Conservation (phyloP, 92 coral and sea anemone species). For the Paragorgia papillata region DNA sequence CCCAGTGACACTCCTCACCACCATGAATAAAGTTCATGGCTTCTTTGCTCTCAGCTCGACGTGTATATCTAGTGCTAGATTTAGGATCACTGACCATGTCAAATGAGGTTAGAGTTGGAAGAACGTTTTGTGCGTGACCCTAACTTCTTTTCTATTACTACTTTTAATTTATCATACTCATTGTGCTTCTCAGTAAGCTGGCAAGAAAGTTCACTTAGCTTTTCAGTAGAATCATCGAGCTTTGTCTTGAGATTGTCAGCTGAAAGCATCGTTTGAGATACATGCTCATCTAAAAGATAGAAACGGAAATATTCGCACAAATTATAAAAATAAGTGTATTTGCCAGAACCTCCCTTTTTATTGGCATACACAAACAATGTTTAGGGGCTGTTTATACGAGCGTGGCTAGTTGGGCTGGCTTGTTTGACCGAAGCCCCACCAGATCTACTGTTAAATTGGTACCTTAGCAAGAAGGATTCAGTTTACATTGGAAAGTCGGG, state of each 20-base stretch:
- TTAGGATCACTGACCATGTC: neutral
- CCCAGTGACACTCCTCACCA: slow-evolving; percentile 9
- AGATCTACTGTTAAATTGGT: too few species aligned
- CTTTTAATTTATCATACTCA: neutral
- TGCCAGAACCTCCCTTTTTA: too few species aligned
- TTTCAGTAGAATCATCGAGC: neutral
- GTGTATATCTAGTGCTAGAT: slow-evolving; percentile 8
- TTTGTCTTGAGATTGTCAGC: slow-evolving; percentile 1
- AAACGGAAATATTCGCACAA: neutral
- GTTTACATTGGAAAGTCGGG: too few species aligned
- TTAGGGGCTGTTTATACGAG: too few species aligned
- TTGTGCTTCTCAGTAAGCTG: neutral
- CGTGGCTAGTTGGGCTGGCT: too few species aligned
- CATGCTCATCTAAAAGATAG: neutral
- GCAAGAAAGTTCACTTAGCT: neutral
- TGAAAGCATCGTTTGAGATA: neutral
- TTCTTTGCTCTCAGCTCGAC: slow-evolving; percentile 2
- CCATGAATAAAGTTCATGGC: slow-evolving; percentile 12
- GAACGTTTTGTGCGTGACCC: slow-evolving; percentile 1
- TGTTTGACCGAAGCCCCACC: too few species aligned
- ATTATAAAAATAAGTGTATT: too few species aligned
- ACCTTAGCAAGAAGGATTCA: too few species aligned
- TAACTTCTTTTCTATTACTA: neutral
- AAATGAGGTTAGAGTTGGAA: slow-evolving; percentile 2
- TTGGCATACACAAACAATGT: too few species aligned